Conservation (phyloP, 2,113 vertebrate genomes). For the Eira barbara region DNA sequence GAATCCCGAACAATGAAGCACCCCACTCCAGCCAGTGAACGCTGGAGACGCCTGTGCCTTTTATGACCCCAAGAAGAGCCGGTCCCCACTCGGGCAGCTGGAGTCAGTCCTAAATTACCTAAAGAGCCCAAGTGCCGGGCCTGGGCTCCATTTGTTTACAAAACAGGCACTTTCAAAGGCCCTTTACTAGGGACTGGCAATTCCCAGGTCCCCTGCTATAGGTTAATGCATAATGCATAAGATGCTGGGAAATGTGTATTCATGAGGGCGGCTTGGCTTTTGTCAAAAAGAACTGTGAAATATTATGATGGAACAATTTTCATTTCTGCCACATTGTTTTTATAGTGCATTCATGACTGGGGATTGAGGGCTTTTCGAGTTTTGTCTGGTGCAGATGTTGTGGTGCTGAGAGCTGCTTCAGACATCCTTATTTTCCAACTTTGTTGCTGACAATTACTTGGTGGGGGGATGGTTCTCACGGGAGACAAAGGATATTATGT, state of each 20-base stretch:
- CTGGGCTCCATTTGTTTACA: conserved; percentile 82
- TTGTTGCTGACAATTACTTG: conserved; percentile 79
- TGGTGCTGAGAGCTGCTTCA: conserved; percentile 68
- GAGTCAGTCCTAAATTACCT: conserved; percentile 67
- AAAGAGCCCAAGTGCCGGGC: conserved; percentile 60
- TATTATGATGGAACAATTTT: conserved; percentile 88
- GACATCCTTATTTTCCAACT: conserved; percentile 73
- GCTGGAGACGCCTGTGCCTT: not conserved
- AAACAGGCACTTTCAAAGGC: conserved; percentile 81
- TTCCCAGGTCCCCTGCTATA: conserved; percentile 81
- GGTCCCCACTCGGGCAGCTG: conserved; percentile 33
- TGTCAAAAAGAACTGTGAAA: conserved; percentile 88
- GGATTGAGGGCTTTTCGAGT: conserved; percentile 83
- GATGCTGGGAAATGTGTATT: conserved; percentile 84
- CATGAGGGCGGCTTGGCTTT: conserved; percentile 86
- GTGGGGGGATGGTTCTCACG: conserved; percentile 34
- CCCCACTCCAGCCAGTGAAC: not conserved
- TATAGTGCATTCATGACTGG: conserved; percentile 82
- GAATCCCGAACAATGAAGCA: not conserved
- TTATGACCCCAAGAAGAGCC: conserved; percentile 20
- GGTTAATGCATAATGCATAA: conserved; percentile 87
- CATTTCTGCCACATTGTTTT: conserved; percentile 88
- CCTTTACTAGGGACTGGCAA: conserved; percentile 82
- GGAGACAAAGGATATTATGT: conserved; percentile 73
- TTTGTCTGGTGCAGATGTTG: conserved; percentile 80